phyloP scores from a whole-genome alignment of 2,888 invertebrate genomes.

The Coenonympha glycerion region DNA sequence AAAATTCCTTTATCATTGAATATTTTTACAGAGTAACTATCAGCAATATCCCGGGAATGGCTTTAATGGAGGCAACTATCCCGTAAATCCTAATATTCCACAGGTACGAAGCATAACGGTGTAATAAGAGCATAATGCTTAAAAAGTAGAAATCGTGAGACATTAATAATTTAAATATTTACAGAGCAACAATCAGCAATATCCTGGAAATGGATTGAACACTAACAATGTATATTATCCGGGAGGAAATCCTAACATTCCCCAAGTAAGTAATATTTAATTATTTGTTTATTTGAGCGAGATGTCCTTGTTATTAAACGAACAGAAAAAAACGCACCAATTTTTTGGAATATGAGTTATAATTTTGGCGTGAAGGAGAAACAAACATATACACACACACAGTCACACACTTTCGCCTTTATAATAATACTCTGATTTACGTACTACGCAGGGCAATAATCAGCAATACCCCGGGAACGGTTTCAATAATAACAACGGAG shows the following conservation, averaged over 20 bases:
- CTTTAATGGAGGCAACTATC: background rate
- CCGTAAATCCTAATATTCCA: background rate
- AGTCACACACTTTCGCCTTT: no score
- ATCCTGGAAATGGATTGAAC: background rate
- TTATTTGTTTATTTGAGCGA: no score
- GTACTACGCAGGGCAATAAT: background rate
- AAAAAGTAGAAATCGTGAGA: background rate
- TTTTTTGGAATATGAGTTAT: no score
- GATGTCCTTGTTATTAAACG: no score
- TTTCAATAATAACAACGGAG: background rate
- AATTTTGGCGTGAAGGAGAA: no score
- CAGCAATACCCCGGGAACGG: background rate
- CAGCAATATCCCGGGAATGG: background rate
- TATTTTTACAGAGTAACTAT: background rate
- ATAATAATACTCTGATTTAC: no score
- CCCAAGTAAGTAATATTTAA: background rate
- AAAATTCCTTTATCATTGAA: background rate
- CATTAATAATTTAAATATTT: background rate
- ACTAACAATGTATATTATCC: background rate
- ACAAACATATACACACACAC: no score
- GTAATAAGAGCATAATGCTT: no score
- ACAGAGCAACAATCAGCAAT: background rate
- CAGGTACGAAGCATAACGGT: background rate
- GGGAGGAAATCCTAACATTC: background rate
- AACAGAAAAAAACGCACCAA: no score